phyloP scores from a whole-genome alignment of 2,797 vertebrate species.

The Phoeniculus purpureus region DNA sequence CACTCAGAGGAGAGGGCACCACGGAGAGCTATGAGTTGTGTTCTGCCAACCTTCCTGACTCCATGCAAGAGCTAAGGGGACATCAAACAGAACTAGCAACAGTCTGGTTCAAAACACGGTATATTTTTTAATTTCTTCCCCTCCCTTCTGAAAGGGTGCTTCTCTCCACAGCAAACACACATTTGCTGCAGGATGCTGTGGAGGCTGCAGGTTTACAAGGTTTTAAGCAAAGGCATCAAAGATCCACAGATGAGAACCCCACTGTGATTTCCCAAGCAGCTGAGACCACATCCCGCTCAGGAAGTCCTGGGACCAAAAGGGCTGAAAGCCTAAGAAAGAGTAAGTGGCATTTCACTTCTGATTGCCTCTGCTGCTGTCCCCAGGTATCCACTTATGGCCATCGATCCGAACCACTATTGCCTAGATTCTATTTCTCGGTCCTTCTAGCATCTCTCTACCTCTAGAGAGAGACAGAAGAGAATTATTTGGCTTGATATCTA shows the following conservation, averaged over 20 bases:
- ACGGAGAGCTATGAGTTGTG: background rate
- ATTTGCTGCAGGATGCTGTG: background rate
- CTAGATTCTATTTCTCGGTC: background rate
- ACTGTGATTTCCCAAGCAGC: background rate
- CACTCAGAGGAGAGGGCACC: background rate
- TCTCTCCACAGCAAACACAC: background rate
- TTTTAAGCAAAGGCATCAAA: background rate
- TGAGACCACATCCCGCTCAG: background rate
- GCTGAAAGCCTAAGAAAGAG: background rate
- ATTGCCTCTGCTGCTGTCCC: conserved; percentile 15
- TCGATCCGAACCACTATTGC: background rate
- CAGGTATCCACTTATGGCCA: conserved; percentile 3
- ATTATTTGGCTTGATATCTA: background rate
- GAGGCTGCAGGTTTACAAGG: background rate
- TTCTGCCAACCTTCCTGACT: background rate
- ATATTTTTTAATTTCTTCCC: background rate
- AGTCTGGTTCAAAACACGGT: background rate
- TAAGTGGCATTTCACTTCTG: conserved; percentile 20
- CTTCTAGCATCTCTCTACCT: background rate
- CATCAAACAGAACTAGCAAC: background rate
- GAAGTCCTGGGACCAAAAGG: background rate
- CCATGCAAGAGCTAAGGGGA: background rate
- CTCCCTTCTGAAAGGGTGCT: background rate
- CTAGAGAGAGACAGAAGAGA: background rate
- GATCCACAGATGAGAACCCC: background rate